Percentiles rank a stretch among this genome's conserved stretches.
Conservation (phyloP, 2,888 invertebrate genomes). For the Macrophya alboannulata region DNA sequence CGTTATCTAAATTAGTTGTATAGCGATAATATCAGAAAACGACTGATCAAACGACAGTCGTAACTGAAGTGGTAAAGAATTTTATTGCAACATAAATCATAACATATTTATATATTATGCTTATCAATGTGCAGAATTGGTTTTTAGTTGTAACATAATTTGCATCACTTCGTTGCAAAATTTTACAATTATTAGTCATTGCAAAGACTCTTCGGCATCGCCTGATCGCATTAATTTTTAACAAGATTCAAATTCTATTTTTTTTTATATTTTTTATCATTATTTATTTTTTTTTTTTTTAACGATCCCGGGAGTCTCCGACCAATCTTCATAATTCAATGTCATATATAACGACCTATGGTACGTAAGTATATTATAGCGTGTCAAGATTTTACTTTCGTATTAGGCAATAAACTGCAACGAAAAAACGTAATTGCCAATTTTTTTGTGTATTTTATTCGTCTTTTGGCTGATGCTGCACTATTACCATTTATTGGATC, state of each 20-base stretch:
- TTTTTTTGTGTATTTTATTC: background rate
- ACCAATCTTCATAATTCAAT: background rate
- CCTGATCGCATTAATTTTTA: too few species aligned
- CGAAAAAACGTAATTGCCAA: background rate
- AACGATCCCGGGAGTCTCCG: too few species aligned
- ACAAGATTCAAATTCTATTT: too few species aligned
- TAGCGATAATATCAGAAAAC: constrained; percentile 9
- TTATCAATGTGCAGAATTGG: too few species aligned
- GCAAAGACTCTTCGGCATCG: too few species aligned
- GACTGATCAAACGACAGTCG: constrained; percentile 1
- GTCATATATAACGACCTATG: background rate
- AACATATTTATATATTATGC: background rate
- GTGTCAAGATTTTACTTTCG: background rate
- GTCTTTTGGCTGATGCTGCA: background rate
- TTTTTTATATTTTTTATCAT: too few species aligned
- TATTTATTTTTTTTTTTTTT: too few species aligned
- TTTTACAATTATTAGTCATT: too few species aligned
- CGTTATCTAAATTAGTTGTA: constrained; percentile 24
- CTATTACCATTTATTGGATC: background rate
- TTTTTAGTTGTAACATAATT: too few species aligned
- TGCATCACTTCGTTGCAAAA: too few species aligned
- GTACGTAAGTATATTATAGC: background rate
- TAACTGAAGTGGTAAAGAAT: background rate
- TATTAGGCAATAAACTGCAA: background rate
- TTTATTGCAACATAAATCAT: background rate